These are phyloP conservation scores for Tarsius wallacei DNA, from an alignment of 2,797 vertebrate genomes.

Conservation along the genomic window DNA sequence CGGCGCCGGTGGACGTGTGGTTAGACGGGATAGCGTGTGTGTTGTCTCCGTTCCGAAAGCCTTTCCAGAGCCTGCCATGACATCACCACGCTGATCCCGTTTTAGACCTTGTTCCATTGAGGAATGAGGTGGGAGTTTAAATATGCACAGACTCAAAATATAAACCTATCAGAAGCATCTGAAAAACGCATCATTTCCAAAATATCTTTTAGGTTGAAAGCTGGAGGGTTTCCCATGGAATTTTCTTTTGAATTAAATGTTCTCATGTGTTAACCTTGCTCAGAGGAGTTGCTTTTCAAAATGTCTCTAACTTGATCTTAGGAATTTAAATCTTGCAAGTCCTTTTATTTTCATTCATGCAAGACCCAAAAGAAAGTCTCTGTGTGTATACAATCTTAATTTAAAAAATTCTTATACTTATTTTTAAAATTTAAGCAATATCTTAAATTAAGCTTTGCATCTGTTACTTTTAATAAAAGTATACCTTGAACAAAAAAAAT, in stretches of 20 bases:
- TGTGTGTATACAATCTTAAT: not conserved
- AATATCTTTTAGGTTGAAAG: constrained; percentile 77
- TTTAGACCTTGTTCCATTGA: constrained; percentile 70
- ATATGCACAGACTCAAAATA: constrained; percentile 66
- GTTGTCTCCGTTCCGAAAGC: constrained; percentile 68
- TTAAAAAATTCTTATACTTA: not conserved
- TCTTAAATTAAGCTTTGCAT: not conserved
- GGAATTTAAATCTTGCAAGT: constrained; percentile 44
- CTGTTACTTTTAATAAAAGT: constrained; percentile 13
- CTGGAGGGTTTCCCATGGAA: constrained; percentile 79
- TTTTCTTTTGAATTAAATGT: constrained; percentile 85
- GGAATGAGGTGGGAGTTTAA: constrained; percentile 65
- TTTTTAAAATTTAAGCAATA: not conserved
- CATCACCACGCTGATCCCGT: constrained; percentile 60
- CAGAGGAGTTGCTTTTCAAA: constrained; percentile 42
- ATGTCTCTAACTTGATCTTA: constrained; percentile 77
- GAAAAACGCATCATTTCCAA: constrained; percentile 76
- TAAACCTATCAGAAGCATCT: constrained; percentile 65
- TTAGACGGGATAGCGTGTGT: constrained; percentile 6
- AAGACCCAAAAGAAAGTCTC: constrained; percentile 69
- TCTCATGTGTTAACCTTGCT: constrained; percentile 61
- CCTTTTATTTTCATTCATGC: constrained; percentile 62
- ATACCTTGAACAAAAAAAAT: not conserved
- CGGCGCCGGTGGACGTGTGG: not conserved
- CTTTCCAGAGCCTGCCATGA: constrained; percentile 67